Percentiles rank a stretch among this genome's conserved stretches.
Conservation (phyloP, 2,888 invertebrate species). For the Ophioninae sp. region DNA sequence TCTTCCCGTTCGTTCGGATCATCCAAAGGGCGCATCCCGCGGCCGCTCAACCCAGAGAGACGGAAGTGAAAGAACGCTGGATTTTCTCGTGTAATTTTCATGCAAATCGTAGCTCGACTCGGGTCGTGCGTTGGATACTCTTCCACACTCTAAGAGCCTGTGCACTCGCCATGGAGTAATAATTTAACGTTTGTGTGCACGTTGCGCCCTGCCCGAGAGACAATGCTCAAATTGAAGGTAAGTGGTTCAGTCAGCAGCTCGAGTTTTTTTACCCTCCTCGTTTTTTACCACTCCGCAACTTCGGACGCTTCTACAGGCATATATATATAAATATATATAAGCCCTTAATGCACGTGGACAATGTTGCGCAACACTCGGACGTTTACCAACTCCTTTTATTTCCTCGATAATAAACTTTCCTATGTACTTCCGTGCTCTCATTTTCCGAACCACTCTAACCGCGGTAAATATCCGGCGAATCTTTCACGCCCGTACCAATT, state of each 20-base stretch:
- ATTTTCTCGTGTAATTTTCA: conserved; percentile 50
- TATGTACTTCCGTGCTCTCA: neutral
- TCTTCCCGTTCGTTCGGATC: neutral
- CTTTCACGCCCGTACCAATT: neutral
- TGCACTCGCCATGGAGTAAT: conserved; percentile 13
- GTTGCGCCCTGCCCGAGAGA: conserved; percentile 25
- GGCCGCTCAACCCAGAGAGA: conserved; percentile 4
- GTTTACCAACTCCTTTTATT: conserved; percentile 9
- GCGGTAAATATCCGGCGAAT: neutral
- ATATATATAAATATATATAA: neutral
- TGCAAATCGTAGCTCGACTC: conserved; percentile 36
- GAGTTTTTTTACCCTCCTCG: conserved; percentile 19
- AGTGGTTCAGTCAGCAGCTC: conserved; percentile 50
- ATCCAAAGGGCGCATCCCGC: neutral
- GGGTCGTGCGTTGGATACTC: conserved; percentile 12
- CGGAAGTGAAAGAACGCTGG: conserved; percentile 30
- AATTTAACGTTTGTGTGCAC: conserved; percentile 14
- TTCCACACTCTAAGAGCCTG: conserved; percentile 1
- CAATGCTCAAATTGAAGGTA: conserved; percentile 62
- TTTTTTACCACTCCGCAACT: neutral
- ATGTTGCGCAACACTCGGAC: conserved; percentile 47
- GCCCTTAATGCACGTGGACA: conserved; percentile 46
- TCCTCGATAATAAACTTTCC: neutral
- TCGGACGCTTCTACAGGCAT: neutral
- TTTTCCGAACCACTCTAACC: neutral